Conservation (phyloP, 2,888 invertebrate genomes). For the Phengaris alcon region DNA sequence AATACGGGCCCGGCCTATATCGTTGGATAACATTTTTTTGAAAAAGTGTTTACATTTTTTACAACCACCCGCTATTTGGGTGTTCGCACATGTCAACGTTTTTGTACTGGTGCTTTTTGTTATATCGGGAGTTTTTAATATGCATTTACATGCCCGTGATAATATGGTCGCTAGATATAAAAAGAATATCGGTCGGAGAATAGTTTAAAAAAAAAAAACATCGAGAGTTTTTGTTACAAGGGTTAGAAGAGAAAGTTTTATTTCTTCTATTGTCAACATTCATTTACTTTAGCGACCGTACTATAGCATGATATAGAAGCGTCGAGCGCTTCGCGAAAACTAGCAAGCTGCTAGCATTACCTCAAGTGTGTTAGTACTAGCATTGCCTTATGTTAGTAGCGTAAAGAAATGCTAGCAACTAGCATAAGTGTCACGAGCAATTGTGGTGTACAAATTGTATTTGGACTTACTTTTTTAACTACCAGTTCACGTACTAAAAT, state of each 20-base stretch:
- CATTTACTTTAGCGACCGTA: too few species aligned
- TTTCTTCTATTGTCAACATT: too few species aligned
- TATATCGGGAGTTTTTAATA: slow-evolving; percentile 39
- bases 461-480: slow-evolving; percentile 11
- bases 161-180: too few species aligned
- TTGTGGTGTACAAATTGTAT: slow-evolving; percentile 16
- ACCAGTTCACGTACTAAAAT: background rate
- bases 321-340: background rate
- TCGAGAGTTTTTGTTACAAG: too few species aligned
- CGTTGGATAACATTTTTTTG: slow-evolving; percentile 30
- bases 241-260: too few species aligned
- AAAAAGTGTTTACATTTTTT: slow-evolving; percentile 31
- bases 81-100: slow-evolving; percentile 29
- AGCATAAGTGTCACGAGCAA: background rate
- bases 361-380: background rate
- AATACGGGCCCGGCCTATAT: slow-evolving; percentile 34
- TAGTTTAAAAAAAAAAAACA: too few species aligned
- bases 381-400: background rate
- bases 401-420: background rate
- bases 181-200: too few species aligned
- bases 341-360: slow-evolving; percentile 7
- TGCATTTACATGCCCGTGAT: slow-evolving; percentile 46
- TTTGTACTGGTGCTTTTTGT: slow-evolving; percentile 35
- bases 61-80: slow-evolving; percentile 34
- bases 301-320: background rate